Conservation (phyloP, 2,888 invertebrate genomes). For the Pristionchus exspectatus region DNA sequence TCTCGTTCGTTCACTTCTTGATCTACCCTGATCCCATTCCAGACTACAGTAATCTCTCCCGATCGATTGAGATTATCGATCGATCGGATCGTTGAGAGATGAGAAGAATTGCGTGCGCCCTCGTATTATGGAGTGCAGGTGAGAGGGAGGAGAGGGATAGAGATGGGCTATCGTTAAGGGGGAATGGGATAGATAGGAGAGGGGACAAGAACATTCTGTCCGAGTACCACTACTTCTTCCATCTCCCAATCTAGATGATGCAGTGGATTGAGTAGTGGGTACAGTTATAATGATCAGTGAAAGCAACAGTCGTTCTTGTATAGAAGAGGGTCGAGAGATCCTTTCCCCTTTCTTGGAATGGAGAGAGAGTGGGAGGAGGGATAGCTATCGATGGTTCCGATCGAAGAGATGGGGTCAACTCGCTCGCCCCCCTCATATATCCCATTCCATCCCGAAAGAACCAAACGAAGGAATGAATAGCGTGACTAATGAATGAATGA, state of each 20-base stretch:
- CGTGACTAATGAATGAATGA: conserved; percentile 41
- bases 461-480: conserved; percentile 5
- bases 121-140: conserved; percentile 44
- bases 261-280: conserved; percentile 14
- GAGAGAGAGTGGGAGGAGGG: background rate
- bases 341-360: background rate
- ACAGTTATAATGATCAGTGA: conserved; percentile 29
- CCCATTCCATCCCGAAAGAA: background rate
- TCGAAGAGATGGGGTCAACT: conserved; percentile 37
- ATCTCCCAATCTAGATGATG: conserved; percentile 7
- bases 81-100: conserved; percentile 32
- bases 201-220: background rate
- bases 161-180: conserved; percentile 31
- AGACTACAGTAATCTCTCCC: background rate
- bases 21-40: conserved; percentile 1
- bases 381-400: conserved; percentile 53
- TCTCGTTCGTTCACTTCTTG: background rate
- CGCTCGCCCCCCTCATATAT: background rate
- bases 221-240: conserved; percentile 17
- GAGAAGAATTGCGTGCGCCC: conserved; percentile 1
- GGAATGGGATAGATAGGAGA: background rate
- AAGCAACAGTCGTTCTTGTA: conserved; percentile 9
- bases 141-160: background rate
- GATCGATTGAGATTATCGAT: conserved; percentile 46
- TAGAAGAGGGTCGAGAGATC: conserved; percentile 23